These are phyloP conservation scores for Ammodytes marinus DNA, from an alignment of 2,113 vertebrate species.

Conservation along the genomic window DNA sequence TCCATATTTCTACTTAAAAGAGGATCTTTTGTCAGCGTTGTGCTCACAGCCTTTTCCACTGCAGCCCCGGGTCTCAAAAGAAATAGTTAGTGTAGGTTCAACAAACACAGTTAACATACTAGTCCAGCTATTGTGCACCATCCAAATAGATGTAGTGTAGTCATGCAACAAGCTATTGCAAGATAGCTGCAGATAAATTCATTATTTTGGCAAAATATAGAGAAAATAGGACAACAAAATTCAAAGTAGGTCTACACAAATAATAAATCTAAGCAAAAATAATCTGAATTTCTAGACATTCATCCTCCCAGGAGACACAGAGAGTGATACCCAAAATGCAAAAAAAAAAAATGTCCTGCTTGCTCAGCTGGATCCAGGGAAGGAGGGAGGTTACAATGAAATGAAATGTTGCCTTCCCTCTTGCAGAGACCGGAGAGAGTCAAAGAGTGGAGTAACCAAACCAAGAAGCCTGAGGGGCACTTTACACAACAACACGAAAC, in stretches of 20 bases:
- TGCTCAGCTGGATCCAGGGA: constrained; percentile 23
- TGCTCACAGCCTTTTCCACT: background rate
- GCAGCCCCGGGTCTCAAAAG: background rate
- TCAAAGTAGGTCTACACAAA: background rate
- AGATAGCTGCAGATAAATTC: background rate
- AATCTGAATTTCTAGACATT: background rate
- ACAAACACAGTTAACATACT: background rate
- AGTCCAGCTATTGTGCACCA: background rate
- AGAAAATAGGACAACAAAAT: background rate
- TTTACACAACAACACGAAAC: too few species aligned
- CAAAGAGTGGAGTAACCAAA: constrained; percentile 39
- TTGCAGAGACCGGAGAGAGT: constrained; percentile 47
- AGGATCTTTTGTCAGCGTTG: background rate
- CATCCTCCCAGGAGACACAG: background rate
- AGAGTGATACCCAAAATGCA: constrained; percentile 11
- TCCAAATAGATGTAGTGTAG: background rate
- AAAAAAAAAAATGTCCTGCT: background rate
- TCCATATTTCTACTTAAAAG: background rate
- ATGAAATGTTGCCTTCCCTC: constrained; percentile 29
- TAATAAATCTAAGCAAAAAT: background rate
- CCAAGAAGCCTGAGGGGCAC: constrained; percentile 1
- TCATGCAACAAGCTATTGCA: too few species aligned
- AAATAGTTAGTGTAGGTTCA: background rate
- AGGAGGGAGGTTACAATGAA: constrained; percentile 15
- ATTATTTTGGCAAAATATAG: background rate